Percentiles rank a stretch among this genome's conserved stretches.
Evolutionary conservation across 1,140 invertebrate species (phyloP).

Genomic region (Drosophila lacteicornis): DNA sequence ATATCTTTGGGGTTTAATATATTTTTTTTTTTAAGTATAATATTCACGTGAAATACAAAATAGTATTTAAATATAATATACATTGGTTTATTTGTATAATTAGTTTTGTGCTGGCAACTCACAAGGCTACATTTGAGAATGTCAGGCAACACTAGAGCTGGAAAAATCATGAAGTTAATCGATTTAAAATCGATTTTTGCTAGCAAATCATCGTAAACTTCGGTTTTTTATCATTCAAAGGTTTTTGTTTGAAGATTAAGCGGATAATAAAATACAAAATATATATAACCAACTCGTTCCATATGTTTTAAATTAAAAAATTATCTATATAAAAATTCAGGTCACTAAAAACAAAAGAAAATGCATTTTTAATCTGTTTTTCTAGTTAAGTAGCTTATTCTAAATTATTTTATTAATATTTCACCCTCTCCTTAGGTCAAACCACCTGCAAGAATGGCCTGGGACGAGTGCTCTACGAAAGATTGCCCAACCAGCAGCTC

Average conservation of each 20-base stretch:
- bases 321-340: background rate
- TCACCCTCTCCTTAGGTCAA: slow-evolving; percentile 85
- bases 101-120: too few relatives aligned
- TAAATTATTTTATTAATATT: background rate
- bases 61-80: too few relatives aligned
- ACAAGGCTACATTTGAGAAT: background rate
- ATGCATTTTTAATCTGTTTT: background rate
- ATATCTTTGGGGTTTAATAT: too few relatives aligned
- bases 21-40: too few relatives aligned
- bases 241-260: too few relatives aligned
- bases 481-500: slow-evolving; percentile 94
- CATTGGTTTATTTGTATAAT: too few relatives aligned
- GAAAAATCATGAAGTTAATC: background rate
- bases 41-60: too few relatives aligned
- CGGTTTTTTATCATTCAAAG: fast-evolving
- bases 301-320: too few relatives aligned
- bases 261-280: too few relatives aligned
- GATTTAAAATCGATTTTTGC: background rate
- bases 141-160: too few relatives aligned
- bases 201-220: background rate
- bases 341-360: too few relatives aligned
- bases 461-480: slow-evolving; percentile 94
- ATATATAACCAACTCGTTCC: too few relatives aligned
- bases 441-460: slow-evolving; percentile 95
- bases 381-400: background rate